Conservation (phyloP, 1,140 invertebrate genomes). For the Megalonaias nervosa region DNA sequence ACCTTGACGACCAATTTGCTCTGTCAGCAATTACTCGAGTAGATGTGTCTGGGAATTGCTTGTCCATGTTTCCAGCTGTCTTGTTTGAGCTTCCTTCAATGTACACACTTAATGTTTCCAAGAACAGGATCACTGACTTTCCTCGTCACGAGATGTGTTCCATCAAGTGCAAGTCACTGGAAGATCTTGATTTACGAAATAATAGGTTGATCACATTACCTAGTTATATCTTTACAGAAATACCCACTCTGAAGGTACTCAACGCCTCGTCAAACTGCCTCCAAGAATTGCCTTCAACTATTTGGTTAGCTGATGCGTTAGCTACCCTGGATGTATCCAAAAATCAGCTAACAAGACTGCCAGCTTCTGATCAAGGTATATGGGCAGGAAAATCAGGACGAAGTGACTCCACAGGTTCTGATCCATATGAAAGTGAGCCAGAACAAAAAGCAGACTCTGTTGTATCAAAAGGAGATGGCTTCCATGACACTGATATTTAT, state of each 20-base stretch:
- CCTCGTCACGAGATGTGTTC: conserved; percentile 67
- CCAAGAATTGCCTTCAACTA: conserved; percentile 84
- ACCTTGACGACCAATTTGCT: conserved; percentile 73
- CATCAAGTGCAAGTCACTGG: conserved; percentile 78
- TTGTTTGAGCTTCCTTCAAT: conserved; percentile 88
- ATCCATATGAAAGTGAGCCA: no score
- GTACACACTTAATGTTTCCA: conserved; percentile 85
- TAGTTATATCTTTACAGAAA: conserved; percentile 81
- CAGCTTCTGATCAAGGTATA: conserved; percentile 58
- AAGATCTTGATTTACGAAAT: conserved; percentile 91
- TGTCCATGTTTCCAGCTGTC: conserved; percentile 84
- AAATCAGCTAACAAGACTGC: conserved; percentile 90
- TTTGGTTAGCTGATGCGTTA: conserved; percentile 81
- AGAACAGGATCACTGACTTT: conserved; percentile 88
- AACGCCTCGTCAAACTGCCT: conserved; percentile 96
- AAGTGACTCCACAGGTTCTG: no score
- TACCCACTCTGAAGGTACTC: conserved; percentile 85
- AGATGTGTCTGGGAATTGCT: conserved; percentile 93
- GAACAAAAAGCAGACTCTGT: no score
- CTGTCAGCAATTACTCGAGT: conserved; percentile 93
- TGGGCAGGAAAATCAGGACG: no score
- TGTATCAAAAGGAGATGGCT: no score
- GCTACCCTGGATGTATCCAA: conserved; percentile 90
- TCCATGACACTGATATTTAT: no score
- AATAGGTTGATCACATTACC: conserved; percentile 89